Base-by-base conservation (phyloP, 2,888 invertebrate genomes). In the Drosophila mimetica region DNA sequence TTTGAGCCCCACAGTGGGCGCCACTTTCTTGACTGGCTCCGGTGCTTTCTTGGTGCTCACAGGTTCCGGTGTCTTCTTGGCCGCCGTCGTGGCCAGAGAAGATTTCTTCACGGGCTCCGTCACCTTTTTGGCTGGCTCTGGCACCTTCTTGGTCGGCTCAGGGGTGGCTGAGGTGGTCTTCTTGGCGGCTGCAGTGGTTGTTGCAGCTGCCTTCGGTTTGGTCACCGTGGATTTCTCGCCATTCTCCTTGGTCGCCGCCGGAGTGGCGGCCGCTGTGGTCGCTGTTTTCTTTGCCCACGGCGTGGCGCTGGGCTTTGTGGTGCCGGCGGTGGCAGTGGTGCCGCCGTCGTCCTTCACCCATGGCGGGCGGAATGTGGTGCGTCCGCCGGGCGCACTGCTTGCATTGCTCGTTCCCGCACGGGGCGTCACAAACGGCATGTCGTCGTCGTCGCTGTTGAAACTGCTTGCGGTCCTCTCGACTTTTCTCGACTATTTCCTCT, bases 341-440 rank as follows among this genome's bases (percentile, higher is more conserved):
- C 93, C 76, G 22, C 77, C 89, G 72, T 90, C 90, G 13, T 90
- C 95, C 88, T 94, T 95, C 47, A 95, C 95, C 94, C 95, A 95
- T 60, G 95, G 95, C 44, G 95, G 95, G 60, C 95, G 93, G 90
- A 94, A 95, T 57, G 94, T 94, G 63, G 94, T 93, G 67, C 95
- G 93, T 87, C 93, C 93, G 59, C 84, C 39, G 53, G 88, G 79
- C 34, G 78, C 76, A 58, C 79, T 80, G 52, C 77, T 81, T 32
- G 88, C 71, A 52, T 57, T 71, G 34, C 89, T 79, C 39, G 82
- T 82, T 73, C 83, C 82, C 74, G 63, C 18, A 16, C 89, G 90
- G 50, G 90, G 88, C 55, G 90, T 87, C 65, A 90, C 91, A 65
- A 91, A 90, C 59, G 91, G 91, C 91, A 91, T 91, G n/a, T 39